These are phyloP conservation scores for Apodemia mormo DNA, from an alignment of 2,888 invertebrate species.

Conservation along the genomic window DNA sequence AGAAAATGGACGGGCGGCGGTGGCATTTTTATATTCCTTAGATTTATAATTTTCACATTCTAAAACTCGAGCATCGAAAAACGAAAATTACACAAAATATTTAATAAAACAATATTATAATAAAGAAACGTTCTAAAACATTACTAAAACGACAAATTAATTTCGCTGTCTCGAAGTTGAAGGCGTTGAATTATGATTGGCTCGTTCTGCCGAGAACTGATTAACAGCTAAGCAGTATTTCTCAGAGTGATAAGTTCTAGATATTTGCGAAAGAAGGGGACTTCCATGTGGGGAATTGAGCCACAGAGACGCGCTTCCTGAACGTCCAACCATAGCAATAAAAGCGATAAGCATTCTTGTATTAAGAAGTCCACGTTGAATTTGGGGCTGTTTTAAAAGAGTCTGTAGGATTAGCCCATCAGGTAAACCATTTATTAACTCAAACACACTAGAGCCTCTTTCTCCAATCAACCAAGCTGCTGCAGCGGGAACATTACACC, in stretches of 20 bases:
- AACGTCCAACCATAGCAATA: slow-evolving; percentile 72
- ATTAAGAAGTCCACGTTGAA: slow-evolving; percentile 68
- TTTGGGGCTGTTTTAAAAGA: slow-evolving; percentile 68
- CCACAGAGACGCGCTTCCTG: slow-evolving; percentile 70
- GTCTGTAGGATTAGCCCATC: slow-evolving; percentile 66
- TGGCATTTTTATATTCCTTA: no score
- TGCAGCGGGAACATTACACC: slow-evolving; percentile 70
- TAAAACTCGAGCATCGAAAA: no score
- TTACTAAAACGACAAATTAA: slow-evolving; percentile 32
- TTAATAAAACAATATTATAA: slow-evolving; percentile 18
- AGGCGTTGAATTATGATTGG: slow-evolving; percentile 44
- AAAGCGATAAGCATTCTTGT: slow-evolving; percentile 73
- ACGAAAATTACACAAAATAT: not conserved
- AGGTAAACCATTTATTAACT: slow-evolving; percentile 66
- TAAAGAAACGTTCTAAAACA: slow-evolving; percentile 1
- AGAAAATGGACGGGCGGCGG: no score
- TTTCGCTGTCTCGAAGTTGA: slow-evolving; percentile 62
- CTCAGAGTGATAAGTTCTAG: slow-evolving; percentile 73
- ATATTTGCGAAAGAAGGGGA: slow-evolving; percentile 70
- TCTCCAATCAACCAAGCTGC: slow-evolving; percentile 72
- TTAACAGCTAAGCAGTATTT: slow-evolving; percentile 75
- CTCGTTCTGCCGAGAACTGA: slow-evolving; percentile 64
- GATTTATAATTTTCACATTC: no score
- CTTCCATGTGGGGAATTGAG: slow-evolving; percentile 72
- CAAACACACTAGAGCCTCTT: slow-evolving; percentile 69